Percentiles rank a stretch among this genome's conserved stretches.
Evolutionary conservation across 2,888 invertebrate species (phyloP).

Genomic region (Epicampocera succincta): DNA sequence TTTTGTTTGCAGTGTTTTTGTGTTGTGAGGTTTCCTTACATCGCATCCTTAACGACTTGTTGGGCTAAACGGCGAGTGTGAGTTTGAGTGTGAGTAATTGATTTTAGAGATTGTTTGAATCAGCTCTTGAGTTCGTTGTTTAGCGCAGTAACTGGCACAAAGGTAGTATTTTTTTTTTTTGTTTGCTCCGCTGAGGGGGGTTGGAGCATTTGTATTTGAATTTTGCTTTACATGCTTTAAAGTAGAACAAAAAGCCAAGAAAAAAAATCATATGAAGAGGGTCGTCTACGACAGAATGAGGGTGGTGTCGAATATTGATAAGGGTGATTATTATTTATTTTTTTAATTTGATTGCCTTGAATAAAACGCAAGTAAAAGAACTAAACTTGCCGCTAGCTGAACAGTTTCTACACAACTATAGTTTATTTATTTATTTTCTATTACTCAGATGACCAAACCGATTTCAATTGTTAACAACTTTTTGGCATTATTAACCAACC

Average conservation of each 20-base stretch:
- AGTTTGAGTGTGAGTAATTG: constrained; percentile 28
- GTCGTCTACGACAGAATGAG: background rate
- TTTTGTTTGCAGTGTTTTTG: constrained; percentile 26
- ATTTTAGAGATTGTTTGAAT: background rate
- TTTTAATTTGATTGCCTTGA: no score
- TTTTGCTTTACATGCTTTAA: constrained; percentile 31
- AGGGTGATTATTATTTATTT: no score
- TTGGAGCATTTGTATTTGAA: constrained; percentile 16
- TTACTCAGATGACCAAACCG: no score
- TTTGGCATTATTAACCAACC: no score
- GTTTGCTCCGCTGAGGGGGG: no score
- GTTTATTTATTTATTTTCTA: no score
- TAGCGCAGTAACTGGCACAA: background rate
- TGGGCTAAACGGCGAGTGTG: constrained; percentile 23
- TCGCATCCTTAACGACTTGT: constrained; percentile 58
- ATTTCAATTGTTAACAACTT: no score
- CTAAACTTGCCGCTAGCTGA: no score
- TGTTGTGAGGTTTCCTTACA: constrained; percentile 58
- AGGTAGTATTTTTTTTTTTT: background rate
- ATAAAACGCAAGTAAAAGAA: no score
- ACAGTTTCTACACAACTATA: no score
- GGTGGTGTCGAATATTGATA: background rate
- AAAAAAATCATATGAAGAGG: constrained; percentile 12
- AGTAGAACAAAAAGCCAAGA: no score
- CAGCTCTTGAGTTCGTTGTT: constrained; percentile 6